Conservation (phyloP, 2,888 invertebrate species). For the Ptychoptera albimana region DNA sequence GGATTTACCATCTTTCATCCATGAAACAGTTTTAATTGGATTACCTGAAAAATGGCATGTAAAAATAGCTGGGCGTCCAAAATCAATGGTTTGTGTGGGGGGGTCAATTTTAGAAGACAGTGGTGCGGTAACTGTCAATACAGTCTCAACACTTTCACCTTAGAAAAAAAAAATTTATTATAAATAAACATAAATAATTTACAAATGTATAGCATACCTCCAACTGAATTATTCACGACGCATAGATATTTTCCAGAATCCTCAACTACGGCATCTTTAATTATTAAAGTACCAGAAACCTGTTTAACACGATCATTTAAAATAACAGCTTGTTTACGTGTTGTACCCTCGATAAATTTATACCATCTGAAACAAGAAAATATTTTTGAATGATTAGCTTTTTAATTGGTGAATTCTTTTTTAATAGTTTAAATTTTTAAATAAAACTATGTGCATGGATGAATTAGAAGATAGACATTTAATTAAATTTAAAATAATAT, state of each 20-base stretch:
- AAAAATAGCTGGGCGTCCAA: constrained; percentile 80
- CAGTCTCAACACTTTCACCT: constrained; percentile 78
- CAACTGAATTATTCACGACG: constrained; percentile 88
- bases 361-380: constrained; percentile 70
- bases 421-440: background rate
- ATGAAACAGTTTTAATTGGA: constrained; percentile 78
- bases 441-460: no score
- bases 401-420: background rate
- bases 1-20: constrained; percentile 84
- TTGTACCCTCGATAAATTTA: constrained; percentile 78
- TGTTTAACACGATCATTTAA: constrained; percentile 80
- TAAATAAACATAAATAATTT: no score
- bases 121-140: constrained; percentile 82
- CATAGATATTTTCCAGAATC: constrained; percentile 92
- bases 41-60: constrained; percentile 83
- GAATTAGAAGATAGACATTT: no score
- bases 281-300: constrained; percentile 85
- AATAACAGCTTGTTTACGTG: constrained; percentile 74
- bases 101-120: constrained; percentile 79
- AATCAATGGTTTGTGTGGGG: constrained; percentile 80
- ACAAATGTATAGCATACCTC: no score
- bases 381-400: background rate
- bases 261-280: constrained; percentile 76
- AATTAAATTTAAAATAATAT: no score
- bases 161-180: no score